These are phyloP conservation scores for Drosophila arizonae DNA, from an alignment of 1,140 invertebrate genomes.

Conservation along the genomic window DNA sequence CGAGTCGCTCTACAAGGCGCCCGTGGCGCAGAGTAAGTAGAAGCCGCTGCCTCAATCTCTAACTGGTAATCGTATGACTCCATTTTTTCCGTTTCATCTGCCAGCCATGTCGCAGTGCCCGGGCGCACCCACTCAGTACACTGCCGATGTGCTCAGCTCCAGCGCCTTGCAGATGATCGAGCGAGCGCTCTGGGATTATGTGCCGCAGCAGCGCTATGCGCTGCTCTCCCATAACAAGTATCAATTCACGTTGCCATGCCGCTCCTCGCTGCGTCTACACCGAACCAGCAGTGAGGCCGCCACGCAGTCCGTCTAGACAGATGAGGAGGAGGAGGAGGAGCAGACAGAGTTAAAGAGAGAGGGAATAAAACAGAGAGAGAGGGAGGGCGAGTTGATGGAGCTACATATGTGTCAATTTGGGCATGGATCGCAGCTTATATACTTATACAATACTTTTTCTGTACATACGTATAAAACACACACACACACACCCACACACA, in stretches of 20 bases:
- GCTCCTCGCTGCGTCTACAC: constrained; percentile 78
- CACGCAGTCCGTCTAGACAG: constrained; percentile 60
- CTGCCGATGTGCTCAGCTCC: constrained; percentile 78
- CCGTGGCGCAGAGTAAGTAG: constrained; percentile 84
- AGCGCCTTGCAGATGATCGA: constrained; percentile 78
- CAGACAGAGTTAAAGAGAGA: background rate
- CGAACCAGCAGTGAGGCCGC: constrained; percentile 41
- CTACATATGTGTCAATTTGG: background rate
- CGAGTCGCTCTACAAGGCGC: constrained; percentile 85
- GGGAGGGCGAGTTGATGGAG: background rate
- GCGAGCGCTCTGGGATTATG: constrained; percentile 75
- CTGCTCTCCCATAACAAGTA: constrained; percentile 77
- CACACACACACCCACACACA: background rate
- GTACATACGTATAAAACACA: constrained; percentile 41
- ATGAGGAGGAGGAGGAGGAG: constrained; percentile 5
- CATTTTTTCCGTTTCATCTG: background rate
- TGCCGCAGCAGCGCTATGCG: constrained; percentile 76
- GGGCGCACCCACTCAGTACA: constrained; percentile 79
- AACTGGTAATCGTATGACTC: background rate
- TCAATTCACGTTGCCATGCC: constrained; percentile 82
- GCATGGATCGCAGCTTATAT: constrained; percentile 16
- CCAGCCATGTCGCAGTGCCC: constrained; percentile 54
- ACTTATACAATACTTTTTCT: constrained; percentile 30
- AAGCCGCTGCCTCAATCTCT: background rate
- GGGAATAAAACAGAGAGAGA: background rate